Evolutionary conservation across 2,888 invertebrate genomes (phyloP).

Genomic region (Allophyes oxyacanthae): DNA sequence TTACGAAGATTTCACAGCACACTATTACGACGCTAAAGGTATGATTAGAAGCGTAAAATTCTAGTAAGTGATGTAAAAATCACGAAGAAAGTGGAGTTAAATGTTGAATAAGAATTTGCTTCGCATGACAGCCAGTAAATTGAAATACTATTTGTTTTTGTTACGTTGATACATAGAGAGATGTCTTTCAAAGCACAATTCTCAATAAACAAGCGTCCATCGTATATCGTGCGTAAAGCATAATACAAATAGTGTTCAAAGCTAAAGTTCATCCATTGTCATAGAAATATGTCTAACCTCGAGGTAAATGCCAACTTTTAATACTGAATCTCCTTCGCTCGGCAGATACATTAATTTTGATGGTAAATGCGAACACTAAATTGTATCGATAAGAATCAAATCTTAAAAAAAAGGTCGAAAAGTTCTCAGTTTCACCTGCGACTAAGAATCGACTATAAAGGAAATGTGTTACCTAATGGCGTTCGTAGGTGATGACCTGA

Average conservation of each 20-base stretch:
- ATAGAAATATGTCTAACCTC: constrained; percentile 24
- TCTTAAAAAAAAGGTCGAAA: neutral
- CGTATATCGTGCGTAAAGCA: constrained; percentile 8
- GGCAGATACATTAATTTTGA: constrained; percentile 33
- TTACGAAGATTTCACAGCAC: constrained; percentile 37
- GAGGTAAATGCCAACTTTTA: constrained; percentile 27
- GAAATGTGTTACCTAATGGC: constrained; percentile 27
- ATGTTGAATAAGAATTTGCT: constrained; percentile 8
- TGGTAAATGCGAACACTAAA: constrained; percentile 3
- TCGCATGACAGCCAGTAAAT: constrained; percentile 4
- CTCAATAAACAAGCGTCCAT: neutral
- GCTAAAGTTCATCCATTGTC: constrained; percentile 27
- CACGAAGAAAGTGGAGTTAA: constrained; percentile 18
- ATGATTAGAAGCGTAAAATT: constrained; percentile 8
- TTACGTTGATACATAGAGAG: too few species aligned
- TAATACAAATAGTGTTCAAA: constrained; percentile 25
- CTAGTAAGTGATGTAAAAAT: constrained; percentile 9
- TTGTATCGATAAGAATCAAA: constrained; percentile 11
- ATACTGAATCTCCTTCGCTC: neutral
- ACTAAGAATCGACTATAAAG: constrained; percentile 1
- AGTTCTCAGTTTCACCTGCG: neutral
- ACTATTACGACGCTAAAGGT: constrained; percentile 4
- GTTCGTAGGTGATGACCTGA: constrained; percentile 15
- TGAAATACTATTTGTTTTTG: neutral
- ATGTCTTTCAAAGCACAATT: neutral